Base-by-base conservation (phyloP, 2,888 invertebrate species). In the Limulus polyphemus region DNA sequence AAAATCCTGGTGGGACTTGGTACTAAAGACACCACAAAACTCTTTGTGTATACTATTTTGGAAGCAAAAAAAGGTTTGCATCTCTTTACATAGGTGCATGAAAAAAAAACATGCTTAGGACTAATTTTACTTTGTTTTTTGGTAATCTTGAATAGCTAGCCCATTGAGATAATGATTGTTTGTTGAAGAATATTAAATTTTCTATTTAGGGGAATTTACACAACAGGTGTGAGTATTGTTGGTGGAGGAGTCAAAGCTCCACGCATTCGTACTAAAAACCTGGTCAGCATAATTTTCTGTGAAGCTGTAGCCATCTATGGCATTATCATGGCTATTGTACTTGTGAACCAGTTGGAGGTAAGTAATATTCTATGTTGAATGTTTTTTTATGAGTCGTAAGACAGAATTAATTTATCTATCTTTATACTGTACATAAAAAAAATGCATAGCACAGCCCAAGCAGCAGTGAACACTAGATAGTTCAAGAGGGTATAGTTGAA, bases 231-330 rank as follows among this genome's bases (percentile, higher is more conserved):
- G 60, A 94, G 93, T 75, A 98, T 98, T 77, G 83, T 97, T 64
- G 99, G 99, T 64, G 98, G 90, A 67, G 99, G 98, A 75, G 97
- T 99, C 13, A 97, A 97, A 79, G 93, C 97, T 49, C 99, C 99
- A 11, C 82, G 98, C 73, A 99, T 99, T 78, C 93, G 97, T 79
- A 99, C 99, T 62, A 99, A 99, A 80, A 99, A 99, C 79, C 84
- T 99, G 75, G 95, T 99, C 75, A 98, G 97, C 59, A 95, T 99
- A 72, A 99, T 99, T 78, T 99, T 99, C 82, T 99, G 99, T 77
- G 99, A 99, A 80, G 99, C 99, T 69, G 99, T 99, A 5, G 99
- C 99, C 69, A 99, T 99, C 79, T 99, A 99, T 78, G 99, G 99
- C 47, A 83, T 99, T 68, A 99, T 99, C 74, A 94, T 97, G 73